Evolutionary conservation across 2,797 vertebrate species (phyloP), one percentile per base, ranked within the genome.

Genomic region (Sebastes steindachneri): DNA sequence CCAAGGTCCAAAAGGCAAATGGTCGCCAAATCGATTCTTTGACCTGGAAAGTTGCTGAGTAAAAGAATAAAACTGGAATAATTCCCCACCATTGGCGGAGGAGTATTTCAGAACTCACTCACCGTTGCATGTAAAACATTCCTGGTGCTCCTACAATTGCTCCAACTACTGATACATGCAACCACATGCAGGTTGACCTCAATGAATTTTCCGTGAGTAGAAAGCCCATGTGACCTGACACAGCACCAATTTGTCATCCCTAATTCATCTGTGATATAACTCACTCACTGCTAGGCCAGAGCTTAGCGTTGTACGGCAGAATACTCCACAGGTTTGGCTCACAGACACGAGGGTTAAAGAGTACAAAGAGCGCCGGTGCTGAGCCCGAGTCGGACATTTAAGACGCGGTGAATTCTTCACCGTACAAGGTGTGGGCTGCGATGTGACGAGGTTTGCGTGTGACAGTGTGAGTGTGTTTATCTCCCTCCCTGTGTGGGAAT

Each of bases 401-500:
- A 72, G 53, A 71, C 14, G 1, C 19, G 1, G 57, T 37, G 33
- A 62, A 85, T 87, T 87, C 75, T 87, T 87, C 75, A 60, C 87
- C 55, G 63, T 85, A 88, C 65, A 86, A 92, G 87, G 89, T 89
- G 87, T 88, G 73, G 69, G 77, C 77, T 72, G 68, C 67, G 12
- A 67, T 83, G 88, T 90, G 83, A 90, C n/a, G 17, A 83, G 87
- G 86, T 84, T 82, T 94, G 86, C 58, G 51, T 90, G 89, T 87
- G 83, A 92, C 84, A 76, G 85, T 70, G 84, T 55, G 75, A 88
- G 88, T 58, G 83, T 93, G 92, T 95, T 95, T 95, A 94, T 95
- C 90, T 93, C 69, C 75, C 84, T 93, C 88, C 79, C 80, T 89
- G 93, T 91, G 90, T 90, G 92, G 92, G 86, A 94, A 95, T 93